Conservation (phyloP, 1,140 invertebrate genomes). For the Dolichoris vasculosae region DNA sequence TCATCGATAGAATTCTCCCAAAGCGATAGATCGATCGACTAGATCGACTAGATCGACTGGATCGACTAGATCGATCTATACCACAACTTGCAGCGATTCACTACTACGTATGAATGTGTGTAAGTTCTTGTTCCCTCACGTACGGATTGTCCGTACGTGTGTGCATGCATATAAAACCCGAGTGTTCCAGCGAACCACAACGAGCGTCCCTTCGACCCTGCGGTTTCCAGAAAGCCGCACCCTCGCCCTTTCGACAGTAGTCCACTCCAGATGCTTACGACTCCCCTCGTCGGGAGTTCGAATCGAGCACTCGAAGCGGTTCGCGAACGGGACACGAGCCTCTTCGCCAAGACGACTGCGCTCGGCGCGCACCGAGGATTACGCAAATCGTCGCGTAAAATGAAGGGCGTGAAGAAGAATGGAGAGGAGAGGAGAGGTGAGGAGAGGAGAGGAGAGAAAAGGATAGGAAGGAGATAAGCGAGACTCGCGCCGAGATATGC, state of each 20-base stretch:
- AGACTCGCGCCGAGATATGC: slow-evolving; percentile 5
- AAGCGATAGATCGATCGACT: neutral
- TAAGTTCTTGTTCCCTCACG: too few relatives aligned
- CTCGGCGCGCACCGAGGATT: neutral
- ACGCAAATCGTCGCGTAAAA: slow-evolving; percentile 7
- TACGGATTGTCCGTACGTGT: too few relatives aligned
- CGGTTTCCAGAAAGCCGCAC: too few relatives aligned
- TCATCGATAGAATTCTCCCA: neutral
- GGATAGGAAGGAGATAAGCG: neutral
- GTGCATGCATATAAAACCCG: neutral
- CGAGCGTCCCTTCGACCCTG: neutral
- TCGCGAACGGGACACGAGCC: neutral
- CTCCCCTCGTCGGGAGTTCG: too few relatives aligned
- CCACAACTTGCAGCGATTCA: neutral
- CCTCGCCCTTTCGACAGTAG: too few relatives aligned
- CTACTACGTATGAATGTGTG: neutral
- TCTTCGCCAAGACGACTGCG: neutral
- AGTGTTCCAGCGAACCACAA: neutral
- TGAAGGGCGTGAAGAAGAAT: neutral
- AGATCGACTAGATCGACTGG: too few relatives aligned
- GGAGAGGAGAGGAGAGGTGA: neutral
- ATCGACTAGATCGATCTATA: neutral
- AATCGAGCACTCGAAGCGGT: neutral
- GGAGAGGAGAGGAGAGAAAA: neutral
- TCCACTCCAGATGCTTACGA: too few relatives aligned